Evolutionary conservation across 2,888 invertebrate genomes (phyloP), one percentile per base, ranked within the genome.

Genomic region (Dicycla oo): DNA sequence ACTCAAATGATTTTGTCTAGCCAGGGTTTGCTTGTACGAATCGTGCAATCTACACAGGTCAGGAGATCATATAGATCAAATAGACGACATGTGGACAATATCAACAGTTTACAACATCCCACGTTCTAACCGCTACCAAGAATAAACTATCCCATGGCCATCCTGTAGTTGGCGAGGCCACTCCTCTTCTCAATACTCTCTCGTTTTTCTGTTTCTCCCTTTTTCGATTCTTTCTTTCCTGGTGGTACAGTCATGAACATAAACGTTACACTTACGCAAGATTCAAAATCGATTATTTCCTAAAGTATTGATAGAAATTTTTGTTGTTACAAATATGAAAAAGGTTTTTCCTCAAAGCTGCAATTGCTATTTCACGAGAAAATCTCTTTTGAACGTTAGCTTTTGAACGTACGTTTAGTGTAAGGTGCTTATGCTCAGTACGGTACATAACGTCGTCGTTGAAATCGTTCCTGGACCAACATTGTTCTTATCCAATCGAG

Each of bases 21-120:
- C 38, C n/a, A 26, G 23, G 38, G 38, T 26, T 26, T 40, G 13
- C 38, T 40, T 72, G n/a, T 72, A 34, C 20, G 30, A 58, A 43
- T 64, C 34, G 38, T 26, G 34, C 4, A 69, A 23, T 45, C 40
- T 57, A 54, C 38, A n/a, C n/a, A n/a, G n/a, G 71, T 54, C 51
- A 78, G 20, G 4, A 70, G 20, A 61, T 45, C 79, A 65, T 56
- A 65, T n/a, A n/a, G n/a, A n/a, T n/a, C 2, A 65, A 72, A 57
- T 40, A 20, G 45, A 45, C 18, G 73, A 61, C 73, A 72, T 53
- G 56, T 76, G 56, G n/a, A 47, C 56, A 61, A 45, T 54, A 38
- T 58, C 43, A 69, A 57, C 23, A 40, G 18, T 58, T 65, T 34
- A 26, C n/a, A 43, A 18, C 58, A 53, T 30, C 61, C 45, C 51